Percentiles rank a stretch among this genome's conserved stretches.
phyloP scores from a whole-genome alignment of 2,888 invertebrate species.

The Caenorhabditis drosophilae region DNA sequence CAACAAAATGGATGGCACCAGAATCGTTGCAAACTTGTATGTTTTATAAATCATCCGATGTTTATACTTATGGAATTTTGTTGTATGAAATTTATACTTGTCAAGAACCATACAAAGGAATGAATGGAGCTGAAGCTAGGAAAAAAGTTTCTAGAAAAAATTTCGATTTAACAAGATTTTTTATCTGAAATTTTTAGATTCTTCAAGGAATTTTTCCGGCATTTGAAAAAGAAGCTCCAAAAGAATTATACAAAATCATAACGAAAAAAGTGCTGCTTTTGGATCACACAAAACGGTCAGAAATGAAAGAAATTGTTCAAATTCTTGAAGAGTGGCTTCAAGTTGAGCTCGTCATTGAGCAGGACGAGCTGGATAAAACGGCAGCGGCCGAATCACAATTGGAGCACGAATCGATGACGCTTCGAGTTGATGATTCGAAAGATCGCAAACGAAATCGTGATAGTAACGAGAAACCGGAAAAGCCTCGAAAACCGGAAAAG shows the following conservation, averaged over 20 bases:
- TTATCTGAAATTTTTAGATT: too few species aligned
- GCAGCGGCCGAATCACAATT: too few species aligned
- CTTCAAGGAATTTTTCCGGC: constrained; percentile 17
- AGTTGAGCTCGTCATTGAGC: constrained; percentile 26
- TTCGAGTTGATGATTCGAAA: too few species aligned
- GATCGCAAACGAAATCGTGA: too few species aligned
- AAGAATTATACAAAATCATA: constrained; percentile 15
- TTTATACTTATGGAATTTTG: constrained; percentile 26
- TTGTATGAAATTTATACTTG: constrained; percentile 37
- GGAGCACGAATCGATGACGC: too few species aligned
- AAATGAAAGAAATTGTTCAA: constrained; percentile 30
- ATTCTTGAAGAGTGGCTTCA: constrained; percentile 24
- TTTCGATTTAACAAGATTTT: too few species aligned
- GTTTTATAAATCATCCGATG: constrained; percentile 29
- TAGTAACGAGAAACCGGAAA: too few species aligned
- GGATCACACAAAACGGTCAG: constrained; percentile 19
- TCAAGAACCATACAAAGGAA: constrained; percentile 14
- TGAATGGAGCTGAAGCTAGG: constrained; percentile 16
- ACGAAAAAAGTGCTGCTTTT: constrained; percentile 11
- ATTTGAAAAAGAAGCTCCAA: constrained; percentile 20
- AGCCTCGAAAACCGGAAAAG: too few species aligned
- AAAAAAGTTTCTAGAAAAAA: too few species aligned
- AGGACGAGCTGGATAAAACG: constrained; percentile 30
- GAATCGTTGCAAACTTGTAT: constrained; percentile 25
- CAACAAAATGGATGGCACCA: constrained; percentile 35